Percentiles rank a stretch among this genome's conserved stretches.
These are phyloP conservation scores for Turritopsis rubra DNA, from an alignment of 30 jellyfish, hydroid and myxozoan genomes.

Conservation along the genomic window DNA sequence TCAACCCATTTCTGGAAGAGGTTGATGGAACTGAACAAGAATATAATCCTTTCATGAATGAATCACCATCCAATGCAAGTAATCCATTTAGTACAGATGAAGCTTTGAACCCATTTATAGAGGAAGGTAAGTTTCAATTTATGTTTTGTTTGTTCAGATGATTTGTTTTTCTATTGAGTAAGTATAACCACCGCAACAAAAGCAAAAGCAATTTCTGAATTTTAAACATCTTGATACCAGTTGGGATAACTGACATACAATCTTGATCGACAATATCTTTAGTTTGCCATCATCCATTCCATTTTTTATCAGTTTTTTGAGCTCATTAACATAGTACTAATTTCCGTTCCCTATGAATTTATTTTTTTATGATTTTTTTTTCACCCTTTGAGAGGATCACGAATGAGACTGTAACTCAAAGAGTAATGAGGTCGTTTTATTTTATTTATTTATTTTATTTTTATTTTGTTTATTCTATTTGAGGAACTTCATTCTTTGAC, in stretches of 20 bases:
- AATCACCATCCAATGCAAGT: not conserved
- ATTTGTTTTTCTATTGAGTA: not conserved
- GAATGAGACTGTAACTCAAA: too few relatives aligned
- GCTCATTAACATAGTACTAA: too few relatives aligned
- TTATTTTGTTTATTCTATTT: not conserved
- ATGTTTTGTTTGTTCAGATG: not conserved
- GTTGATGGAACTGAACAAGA: slow-evolving; percentile 36
- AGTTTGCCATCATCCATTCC: too few relatives aligned
- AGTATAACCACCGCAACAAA: too few relatives aligned
- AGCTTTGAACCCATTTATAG: slow-evolving; percentile 19
- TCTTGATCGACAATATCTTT: too few relatives aligned
- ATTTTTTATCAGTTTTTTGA: too few relatives aligned
- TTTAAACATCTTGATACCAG: too few relatives aligned
- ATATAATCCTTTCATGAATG: slow-evolving; percentile 46
- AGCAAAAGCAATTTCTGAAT: too few relatives aligned
- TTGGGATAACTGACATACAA: too few relatives aligned
- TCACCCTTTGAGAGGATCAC: too few relatives aligned
- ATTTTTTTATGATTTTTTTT: too few relatives aligned
- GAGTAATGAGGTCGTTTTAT: slow-evolving; percentile 8
- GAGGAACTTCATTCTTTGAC: slow-evolving; percentile 54
- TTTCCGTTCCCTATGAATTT: too few relatives aligned
- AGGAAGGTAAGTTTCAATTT: slow-evolving; percentile 5
- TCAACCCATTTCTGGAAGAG: slow-evolving; percentile 67
- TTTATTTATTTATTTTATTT: not conserved
- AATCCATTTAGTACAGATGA: not conserved